Conservation (phyloP, 2,797 vertebrate species). For the Micropoecilia bifurca region DNA sequence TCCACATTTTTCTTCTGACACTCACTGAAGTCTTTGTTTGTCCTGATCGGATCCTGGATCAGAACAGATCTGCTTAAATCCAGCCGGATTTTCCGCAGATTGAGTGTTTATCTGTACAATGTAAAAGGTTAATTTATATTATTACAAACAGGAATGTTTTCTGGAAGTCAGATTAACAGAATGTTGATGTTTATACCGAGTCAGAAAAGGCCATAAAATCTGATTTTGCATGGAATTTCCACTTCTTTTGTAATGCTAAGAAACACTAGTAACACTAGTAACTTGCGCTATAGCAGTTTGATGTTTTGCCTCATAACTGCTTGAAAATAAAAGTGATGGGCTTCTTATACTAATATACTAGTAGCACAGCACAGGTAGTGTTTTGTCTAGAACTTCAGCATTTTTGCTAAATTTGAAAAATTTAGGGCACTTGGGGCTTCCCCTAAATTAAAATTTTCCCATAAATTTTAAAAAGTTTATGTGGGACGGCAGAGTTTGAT, state of each 20-base stretch:
- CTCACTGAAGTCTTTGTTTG: constrained; percentile 11
- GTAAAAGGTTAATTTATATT: background rate
- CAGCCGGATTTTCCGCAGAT: background rate
- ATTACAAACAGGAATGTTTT: background rate
- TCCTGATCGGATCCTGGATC: background rate
- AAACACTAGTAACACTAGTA: too few species aligned
- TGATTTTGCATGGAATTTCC: too few species aligned
- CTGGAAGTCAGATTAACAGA: background rate
- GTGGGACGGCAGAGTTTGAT: background rate
- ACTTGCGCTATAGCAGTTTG: too few species aligned
- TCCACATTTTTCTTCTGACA: constrained; percentile 15
- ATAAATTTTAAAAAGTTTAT: background rate
- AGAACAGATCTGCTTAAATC: background rate
- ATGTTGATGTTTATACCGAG: background rate
- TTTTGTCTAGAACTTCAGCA: too few species aligned
- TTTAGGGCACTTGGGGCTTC: background rate
- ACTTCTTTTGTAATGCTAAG: too few species aligned
- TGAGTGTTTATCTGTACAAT: background rate
- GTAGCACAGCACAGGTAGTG: too few species aligned
- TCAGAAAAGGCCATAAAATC: background rate
- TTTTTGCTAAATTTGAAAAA: background rate
- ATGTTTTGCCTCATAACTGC: too few species aligned
- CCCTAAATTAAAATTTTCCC: too few species aligned
- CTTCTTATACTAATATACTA: too few species aligned
- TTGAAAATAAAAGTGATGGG: too few species aligned